These are phyloP conservation scores for Botia almorhae DNA, from an alignment of 2,797 vertebrate genomes.

Conservation along the genomic window DNA sequence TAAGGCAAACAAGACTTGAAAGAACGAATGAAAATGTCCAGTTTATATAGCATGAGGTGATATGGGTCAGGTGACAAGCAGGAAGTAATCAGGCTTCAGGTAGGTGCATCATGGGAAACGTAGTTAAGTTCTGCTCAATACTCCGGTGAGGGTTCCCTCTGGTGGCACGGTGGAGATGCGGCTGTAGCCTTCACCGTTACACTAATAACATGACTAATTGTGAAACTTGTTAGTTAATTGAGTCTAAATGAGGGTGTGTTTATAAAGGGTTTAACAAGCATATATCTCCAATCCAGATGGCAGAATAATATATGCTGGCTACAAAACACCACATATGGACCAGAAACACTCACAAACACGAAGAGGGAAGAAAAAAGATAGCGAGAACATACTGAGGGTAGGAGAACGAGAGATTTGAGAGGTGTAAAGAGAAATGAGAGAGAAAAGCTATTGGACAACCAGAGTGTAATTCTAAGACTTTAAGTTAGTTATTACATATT, in stretches of 20 bases:
- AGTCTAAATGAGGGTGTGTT: conserved; percentile 39
- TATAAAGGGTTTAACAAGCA: conserved; percentile 33
- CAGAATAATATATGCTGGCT: conserved; percentile 48
- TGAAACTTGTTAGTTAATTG: conserved; percentile 49
- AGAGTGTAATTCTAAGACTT: not conserved
- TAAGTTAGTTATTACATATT: not conserved
- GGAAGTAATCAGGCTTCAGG: too few relatives aligned
- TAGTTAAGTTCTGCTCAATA: too few relatives aligned
- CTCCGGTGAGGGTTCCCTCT: too few relatives aligned
- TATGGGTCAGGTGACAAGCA: too few relatives aligned
- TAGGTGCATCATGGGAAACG: too few relatives aligned
- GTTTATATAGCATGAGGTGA: too few relatives aligned
- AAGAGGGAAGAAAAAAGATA: conserved; percentile 24
- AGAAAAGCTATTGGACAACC: not conserved
- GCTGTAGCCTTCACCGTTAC: not conserved
- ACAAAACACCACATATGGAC: conserved; percentile 52
- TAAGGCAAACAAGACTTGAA: too few relatives aligned
- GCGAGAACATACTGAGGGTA: conserved; percentile 28
- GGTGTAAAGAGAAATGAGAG: not conserved
- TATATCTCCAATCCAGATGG: conserved; percentile 54
- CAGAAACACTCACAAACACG: conserved; percentile 46
- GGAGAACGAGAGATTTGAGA: not conserved
- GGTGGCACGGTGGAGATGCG: too few relatives aligned
- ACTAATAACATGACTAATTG: conserved; percentile 41
- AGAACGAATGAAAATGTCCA: too few relatives aligned